Base-by-base conservation (phyloP, 1,140 invertebrate species). In the Tetramorium alpestre region DNA sequence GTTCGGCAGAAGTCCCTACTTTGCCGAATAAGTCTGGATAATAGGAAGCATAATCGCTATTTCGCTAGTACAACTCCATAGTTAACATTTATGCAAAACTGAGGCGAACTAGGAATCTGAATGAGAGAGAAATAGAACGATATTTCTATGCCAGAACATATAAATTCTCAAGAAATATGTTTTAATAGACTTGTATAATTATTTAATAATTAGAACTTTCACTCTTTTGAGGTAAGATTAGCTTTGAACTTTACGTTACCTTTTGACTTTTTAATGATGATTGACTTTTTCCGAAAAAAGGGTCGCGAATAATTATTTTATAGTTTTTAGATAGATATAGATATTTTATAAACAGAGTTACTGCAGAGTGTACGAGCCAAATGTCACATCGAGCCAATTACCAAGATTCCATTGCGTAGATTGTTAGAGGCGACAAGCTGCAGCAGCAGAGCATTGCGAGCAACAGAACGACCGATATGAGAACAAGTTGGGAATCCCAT, bases 401-500 rank as follows among this genome's bases (percentile, higher is more conserved):
- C 10, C 54, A 28, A 33, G 41, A 81, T 41, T 25, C 49, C 22
- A 25, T 54, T 51, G 44, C 77, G n/a, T n/a, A 65, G 47, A 64
- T 33, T 65, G 47, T 54, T 54, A 41, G 44, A n/a, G 25, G 5
- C 10, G 58, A 62, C 62, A 69, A 67, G 47, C 44, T 18, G 44
- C 44, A n/a, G 51, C 28, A 16, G n/a, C 47, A 54, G 28, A 64
- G n/a, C 33, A 22, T 65, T 2, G 28, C 60, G 60, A 49, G 22
- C 38, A 41, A 25, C 33, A 25, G 18, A 58, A 16, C 25, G 41
- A 41, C 11, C 49, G 4, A 25, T 41, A 25, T 25, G 69, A 73
- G 69, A 84, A 60, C 54, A 84, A 73, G 54, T 49, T 38, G 41
- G 28, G n/a, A 84, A 75, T 84, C 69, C 28, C 69, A 44, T 75